These are phyloP conservation scores for Gadus macrocephalus DNA, from an alignment of 2,113 vertebrate species.

Conservation along the genomic window DNA sequence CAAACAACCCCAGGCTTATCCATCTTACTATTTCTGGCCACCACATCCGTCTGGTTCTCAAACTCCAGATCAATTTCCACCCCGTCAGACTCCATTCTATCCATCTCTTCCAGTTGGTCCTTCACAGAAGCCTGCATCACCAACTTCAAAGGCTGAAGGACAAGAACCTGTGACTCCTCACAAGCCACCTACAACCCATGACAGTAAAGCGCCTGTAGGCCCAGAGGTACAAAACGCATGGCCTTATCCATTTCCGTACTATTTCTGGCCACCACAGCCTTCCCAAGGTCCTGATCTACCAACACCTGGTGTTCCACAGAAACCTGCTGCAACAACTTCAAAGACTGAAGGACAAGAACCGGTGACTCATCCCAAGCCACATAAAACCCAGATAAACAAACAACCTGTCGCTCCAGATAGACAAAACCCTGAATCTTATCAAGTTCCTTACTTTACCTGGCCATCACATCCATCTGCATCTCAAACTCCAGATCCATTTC, in stretches of 20 bases:
- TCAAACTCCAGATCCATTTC: neutral
- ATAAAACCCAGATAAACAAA: neutral
- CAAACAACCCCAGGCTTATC: neutral
- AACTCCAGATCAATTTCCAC: neutral
- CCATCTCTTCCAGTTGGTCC: neutral
- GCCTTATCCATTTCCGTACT: neutral
- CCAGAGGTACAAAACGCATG: neutral
- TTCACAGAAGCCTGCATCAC: neutral
- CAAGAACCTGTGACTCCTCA: neutral
- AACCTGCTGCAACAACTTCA: neutral
- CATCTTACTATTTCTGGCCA: conserved; percentile 2
- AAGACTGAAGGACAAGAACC: neutral
- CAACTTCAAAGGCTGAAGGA: neutral
- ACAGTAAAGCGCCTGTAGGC: neutral
- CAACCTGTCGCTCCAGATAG: neutral
- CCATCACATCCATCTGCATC: neutral
- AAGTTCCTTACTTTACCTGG: conserved; percentile 6
- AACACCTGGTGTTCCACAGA: neutral
- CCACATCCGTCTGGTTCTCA: neutral
- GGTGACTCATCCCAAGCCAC: neutral
- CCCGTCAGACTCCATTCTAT: neutral
- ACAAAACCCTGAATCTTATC: neutral
- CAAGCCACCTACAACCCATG: neutral
- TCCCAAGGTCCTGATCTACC: neutral
- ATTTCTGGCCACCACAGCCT: conserved; percentile 1